Evolutionary conservation across 2,888 invertebrate genomes (phyloP).

Genomic region (Listrodromus nycthemerus): DNA sequence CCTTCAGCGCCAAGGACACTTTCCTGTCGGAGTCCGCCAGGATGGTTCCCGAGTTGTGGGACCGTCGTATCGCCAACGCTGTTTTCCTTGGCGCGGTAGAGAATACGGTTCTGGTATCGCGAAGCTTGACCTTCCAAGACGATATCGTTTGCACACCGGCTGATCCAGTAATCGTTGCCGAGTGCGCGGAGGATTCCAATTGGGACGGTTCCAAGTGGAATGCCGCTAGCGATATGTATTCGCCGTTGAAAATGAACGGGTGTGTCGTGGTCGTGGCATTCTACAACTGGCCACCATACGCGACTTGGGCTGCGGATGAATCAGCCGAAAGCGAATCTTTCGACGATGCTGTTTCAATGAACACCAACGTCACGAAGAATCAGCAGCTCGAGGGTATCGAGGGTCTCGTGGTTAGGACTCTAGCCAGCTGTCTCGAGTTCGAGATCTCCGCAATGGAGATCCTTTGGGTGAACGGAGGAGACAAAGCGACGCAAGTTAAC

Average conservation of each 20-base stretch:
- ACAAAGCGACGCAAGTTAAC: slow-evolving; percentile 37
- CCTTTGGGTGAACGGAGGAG: slow-evolving; percentile 59
- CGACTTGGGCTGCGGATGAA: not conserved
- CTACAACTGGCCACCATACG: slow-evolving; percentile 70
- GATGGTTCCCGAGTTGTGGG: slow-evolving; percentile 69
- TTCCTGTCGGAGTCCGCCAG: slow-evolving; percentile 70
- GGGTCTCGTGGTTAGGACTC: slow-evolving; percentile 51
- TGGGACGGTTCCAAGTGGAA: slow-evolving; percentile 8
- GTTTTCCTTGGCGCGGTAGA: slow-evolving; percentile 69
- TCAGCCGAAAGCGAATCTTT: not conserved
- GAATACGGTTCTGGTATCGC: slow-evolving; percentile 65
- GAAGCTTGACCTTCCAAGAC: slow-evolving; percentile 67
- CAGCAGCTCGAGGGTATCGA: slow-evolving; percentile 63
- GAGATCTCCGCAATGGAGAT: slow-evolving; percentile 34
- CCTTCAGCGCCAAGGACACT: slow-evolving; percentile 60
- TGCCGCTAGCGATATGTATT: slow-evolving; percentile 9
- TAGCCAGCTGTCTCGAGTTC: slow-evolving; percentile 55
- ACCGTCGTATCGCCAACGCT: slow-evolving; percentile 62
- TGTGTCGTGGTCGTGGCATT: slow-evolving; percentile 69
- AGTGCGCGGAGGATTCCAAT: slow-evolving; percentile 63
- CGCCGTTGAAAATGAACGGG: slow-evolving; percentile 60
- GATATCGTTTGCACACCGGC: slow-evolving; percentile 64
- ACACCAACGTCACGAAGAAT: not conserved
- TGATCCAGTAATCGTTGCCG: slow-evolving; percentile 66
- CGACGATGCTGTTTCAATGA: not conserved